Conservation (phyloP, 2,113 vertebrate species). For the Maccullochella peelii region DNA sequence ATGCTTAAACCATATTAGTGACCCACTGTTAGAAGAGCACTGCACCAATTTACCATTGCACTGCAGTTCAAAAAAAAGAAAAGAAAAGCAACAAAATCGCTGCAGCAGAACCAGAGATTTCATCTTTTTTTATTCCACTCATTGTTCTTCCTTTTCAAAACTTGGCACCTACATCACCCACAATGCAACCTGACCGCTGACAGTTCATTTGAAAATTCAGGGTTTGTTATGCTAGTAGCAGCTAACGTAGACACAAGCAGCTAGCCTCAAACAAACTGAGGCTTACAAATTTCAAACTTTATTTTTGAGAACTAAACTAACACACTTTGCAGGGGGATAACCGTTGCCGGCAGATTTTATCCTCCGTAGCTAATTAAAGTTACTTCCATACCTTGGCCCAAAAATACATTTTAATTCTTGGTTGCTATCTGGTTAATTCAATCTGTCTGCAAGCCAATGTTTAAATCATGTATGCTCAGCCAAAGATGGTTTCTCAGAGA, state of each 20-base stretch:
- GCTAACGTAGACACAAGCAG: neutral
- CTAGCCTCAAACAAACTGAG: neutral
- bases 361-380: conserved; percentile 11
- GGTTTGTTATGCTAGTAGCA: neutral
- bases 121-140: neutral
- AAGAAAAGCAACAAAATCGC: neutral
- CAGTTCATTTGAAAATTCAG: neutral
- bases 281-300: neutral
- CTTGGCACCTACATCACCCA: neutral
- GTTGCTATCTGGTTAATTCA: neutral
- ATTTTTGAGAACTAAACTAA: neutral
- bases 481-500: conserved; percentile 5
- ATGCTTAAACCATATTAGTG: neutral
- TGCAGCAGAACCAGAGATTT: neutral
- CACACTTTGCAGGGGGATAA: neutral
- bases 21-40: neutral
- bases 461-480: neutral
- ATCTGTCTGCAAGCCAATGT: neutral
- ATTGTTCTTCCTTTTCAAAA: neutral
- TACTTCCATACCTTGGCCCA: neutral
- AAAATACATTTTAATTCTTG: conserved; percentile 1
- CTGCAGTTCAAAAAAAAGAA: neutral
- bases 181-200: neutral
- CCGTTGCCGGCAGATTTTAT: neutral
- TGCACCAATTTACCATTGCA: neutral